Evolutionary conservation across 2,888 invertebrate species (phyloP), one percentile per base, ranked within the genome.

Genomic region (Tenthredo amoena): DNA sequence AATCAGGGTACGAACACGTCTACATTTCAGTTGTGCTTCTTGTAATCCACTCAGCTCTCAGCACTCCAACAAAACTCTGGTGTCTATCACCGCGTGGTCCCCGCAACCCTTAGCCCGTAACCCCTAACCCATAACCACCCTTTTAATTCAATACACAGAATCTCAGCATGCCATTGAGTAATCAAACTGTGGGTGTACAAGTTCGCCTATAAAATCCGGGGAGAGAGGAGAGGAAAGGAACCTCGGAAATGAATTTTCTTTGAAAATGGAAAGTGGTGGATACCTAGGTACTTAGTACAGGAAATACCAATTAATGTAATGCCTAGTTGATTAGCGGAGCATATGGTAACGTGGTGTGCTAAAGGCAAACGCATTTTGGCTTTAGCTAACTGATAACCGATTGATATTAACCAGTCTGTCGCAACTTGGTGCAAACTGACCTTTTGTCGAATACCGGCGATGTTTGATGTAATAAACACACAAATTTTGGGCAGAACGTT

Each of bases 1-100:
- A 68, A 83, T 83, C 83, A 83, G 68, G 34, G 47, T n/a, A 18
- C 0, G 31, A 83, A 83, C 83, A 34, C 68, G 83, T 83, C 65
- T 83, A 83, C 50, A 12, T 62, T 77, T 31, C 77, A 77, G 47
- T 77, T 50, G 31, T 12, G 50, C 47, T 18, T 15, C 55, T 34
- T 77, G 5, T 77, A 77, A 77, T 50, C 77, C 62, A 81, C 81
- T 81, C 81, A 62, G 62, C 58, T 31, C 40, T 77, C 62, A n/a
- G 15, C 37, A 81, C 37, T 62, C 40, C 7, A 74, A 40, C 21
- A 74, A 43, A 72, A 40, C 15, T 26, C 43, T 43, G 1, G 9
- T n/a, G 7, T 26, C 7, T 50, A n/a, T 77, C 77, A 77, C 55
- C 77, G 55, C 77, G 77, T 77, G 77, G 77, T 55, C 18, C n/a